A percentile compares a stretch with the other conserved stretches of the same genome.
phyloP scores from a whole-genome alignment of 2,888 invertebrate genomes.

The Drosophila subquinaria region DNA sequence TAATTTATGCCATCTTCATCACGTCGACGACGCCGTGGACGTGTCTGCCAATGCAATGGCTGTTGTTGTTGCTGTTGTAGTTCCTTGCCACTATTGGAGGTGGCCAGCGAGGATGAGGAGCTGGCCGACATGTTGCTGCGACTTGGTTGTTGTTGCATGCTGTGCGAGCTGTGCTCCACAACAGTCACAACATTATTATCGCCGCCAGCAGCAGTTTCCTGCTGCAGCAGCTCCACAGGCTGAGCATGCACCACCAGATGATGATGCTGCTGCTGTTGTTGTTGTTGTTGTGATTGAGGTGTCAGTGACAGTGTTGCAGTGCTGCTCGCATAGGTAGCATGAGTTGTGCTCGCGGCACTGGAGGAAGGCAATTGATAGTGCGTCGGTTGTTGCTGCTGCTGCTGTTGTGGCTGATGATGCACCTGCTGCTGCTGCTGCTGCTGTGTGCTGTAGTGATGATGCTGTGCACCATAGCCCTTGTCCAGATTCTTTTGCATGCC shows the following conservation, averaged over 20 bases:
- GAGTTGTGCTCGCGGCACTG: slow-evolving; percentile 74
- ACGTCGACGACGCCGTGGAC: slow-evolving; percentile 82
- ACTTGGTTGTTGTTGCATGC: slow-evolving; percentile 58
- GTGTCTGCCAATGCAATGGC: slow-evolving; percentile 79
- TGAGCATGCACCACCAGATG: slow-evolving; percentile 59
- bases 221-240: slow-evolving; percentile 61
- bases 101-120: slow-evolving; percentile 80
- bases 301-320: slow-evolving; percentile 71
- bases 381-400: slow-evolving; percentile 61
- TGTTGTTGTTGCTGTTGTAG: slow-evolving; percentile 59
- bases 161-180: slow-evolving; percentile 61
- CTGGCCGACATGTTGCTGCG: slow-evolving; percentile 76
- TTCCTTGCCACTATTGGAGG: slow-evolving; percentile 69
- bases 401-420: slow-evolving; percentile 72
- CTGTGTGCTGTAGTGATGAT: slow-evolving; percentile 78
- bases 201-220: slow-evolving; percentile 42
- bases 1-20: slow-evolving; percentile 83
- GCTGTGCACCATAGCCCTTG: slow-evolving; percentile 81
- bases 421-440: slow-evolving; percentile 50
- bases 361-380: slow-evolving; percentile 84
- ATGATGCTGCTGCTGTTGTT: slow-evolving; percentile 71
- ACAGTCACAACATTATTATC: slow-evolving; percentile 38
- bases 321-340: slow-evolving; percentile 75
- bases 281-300: slow-evolving; percentile 38
- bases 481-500: slow-evolving; percentile 81